Conservation (phyloP, 2,113 vertebrate genomes). For the Excalfactoria chinensis region DNA sequence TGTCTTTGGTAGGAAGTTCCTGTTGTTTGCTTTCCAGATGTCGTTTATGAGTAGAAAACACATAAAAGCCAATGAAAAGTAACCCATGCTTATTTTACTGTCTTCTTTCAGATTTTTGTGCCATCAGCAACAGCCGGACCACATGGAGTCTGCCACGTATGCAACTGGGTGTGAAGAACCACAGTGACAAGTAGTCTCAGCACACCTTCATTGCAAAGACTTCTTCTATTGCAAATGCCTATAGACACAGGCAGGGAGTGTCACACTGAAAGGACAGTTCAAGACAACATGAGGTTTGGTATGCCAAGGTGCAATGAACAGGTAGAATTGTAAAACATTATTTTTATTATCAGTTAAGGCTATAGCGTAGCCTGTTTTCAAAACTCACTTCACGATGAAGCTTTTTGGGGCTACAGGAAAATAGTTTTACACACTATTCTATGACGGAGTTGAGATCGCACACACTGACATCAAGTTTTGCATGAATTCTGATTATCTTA, state of each 20-base stretch:
- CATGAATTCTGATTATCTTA: background rate
- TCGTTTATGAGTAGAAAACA: background rate
- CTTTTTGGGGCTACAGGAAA: slow-evolving; percentile 30
- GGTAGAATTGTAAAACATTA: background rate
- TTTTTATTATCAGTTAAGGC: background rate
- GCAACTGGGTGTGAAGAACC: background rate
- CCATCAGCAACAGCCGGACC: background rate
- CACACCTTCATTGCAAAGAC: background rate
- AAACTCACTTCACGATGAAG: background rate
- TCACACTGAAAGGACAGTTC: background rate
- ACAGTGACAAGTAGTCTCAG: background rate
- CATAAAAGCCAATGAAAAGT: background rate
- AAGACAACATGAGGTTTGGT: background rate
- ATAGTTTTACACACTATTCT: background rate
- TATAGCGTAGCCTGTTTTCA: background rate
- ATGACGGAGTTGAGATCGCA: background rate
- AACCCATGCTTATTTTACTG: background rate
- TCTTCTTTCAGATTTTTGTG: background rate
- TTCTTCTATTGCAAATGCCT: background rate
- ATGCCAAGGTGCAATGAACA: background rate
- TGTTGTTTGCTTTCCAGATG: background rate
- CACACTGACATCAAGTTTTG: background rate
- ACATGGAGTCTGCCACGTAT: background rate
- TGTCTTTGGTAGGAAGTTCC: rapidly evolving
- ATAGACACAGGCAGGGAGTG: background rate